Percentiles rank a stretch among this genome's conserved stretches.
Evolutionary conservation across 2,888 invertebrate species (phyloP).

Genomic region (Rugalucina vietnamica): DNA sequence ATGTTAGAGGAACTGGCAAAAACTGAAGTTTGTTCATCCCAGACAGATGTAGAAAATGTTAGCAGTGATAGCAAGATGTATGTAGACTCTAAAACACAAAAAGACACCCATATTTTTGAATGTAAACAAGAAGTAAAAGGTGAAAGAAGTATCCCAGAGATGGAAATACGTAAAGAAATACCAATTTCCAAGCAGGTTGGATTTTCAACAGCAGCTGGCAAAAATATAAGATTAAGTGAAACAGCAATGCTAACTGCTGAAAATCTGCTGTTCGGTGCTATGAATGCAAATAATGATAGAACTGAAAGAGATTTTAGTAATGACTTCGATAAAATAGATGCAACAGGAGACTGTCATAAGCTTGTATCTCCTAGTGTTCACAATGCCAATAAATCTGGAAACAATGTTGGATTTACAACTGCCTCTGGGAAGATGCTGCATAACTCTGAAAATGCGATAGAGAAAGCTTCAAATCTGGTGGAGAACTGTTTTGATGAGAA

Average conservation of each 20-base stretch:
- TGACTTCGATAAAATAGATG: background rate
- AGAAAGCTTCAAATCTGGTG: conserved; percentile 37
- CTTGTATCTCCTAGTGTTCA: background rate
- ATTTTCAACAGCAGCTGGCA: conserved; percentile 25
- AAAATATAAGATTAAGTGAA: background rate
- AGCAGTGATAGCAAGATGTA: no score
- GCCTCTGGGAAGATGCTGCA: conserved; percentile 35
- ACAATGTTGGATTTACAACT: conserved; percentile 25
- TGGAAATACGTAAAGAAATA: no score
- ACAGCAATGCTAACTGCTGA: background rate
- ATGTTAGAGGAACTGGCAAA: background rate
- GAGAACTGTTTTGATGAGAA: conserved; percentile 3
- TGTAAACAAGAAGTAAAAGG: no score
- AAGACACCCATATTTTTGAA: no score
- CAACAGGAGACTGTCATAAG: background rate
- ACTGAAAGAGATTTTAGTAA: background rate
- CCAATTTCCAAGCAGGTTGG: no score
- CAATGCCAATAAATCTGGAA: background rate
- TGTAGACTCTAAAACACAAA: no score
- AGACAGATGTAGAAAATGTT: no score
- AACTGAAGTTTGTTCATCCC: no score
- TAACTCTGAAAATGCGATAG: conserved; percentile 12
- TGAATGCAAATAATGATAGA: no score
- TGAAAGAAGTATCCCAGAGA: no score
- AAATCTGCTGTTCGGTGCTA: background rate